Evolutionary conservation across 1,140 invertebrate genomes (phyloP).

Genomic region (Scaptodrosophila lebanonensis): DNA sequence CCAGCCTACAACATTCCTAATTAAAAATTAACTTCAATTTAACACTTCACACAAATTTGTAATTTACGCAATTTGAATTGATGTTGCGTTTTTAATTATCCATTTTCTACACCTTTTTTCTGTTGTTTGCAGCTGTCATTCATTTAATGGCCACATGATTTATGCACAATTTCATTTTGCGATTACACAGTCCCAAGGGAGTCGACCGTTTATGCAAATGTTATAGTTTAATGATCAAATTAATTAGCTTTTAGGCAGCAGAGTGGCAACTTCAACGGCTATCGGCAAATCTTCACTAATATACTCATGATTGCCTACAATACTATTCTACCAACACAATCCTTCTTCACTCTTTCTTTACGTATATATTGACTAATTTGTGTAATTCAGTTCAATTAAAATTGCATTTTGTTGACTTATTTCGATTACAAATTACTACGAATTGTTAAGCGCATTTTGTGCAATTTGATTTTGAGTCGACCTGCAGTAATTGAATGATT

Average conservation of each 20-base stretch:
- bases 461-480: constrained; percentile 9
- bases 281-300: too few species aligned
- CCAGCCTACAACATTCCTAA: constrained; percentile 42
- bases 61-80: constrained; percentile 6
- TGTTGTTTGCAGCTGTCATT: constrained; percentile 6
- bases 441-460: constrained; percentile 22
- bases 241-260: constrained; percentile 36
- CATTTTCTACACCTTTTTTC: constrained; percentile 4
- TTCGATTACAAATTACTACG: background rate
- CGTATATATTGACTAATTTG: too few species aligned
- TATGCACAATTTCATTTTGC: constrained; percentile 20
- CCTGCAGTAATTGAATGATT: constrained; percentile 4
- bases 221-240: constrained; percentile 29
- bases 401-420: constrained; percentile 21
- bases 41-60: constrained; percentile 49
- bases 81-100: constrained; percentile 28
- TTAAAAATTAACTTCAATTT: constrained; percentile 75
- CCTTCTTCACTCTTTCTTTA: too few species aligned
- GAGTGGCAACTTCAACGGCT: background rate
- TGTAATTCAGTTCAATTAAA: constrained; percentile 31
- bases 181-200: constrained; percentile 8
- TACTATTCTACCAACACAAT: too few species aligned
- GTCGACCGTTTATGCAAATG: constrained; percentile 15
- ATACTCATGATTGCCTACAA: too few species aligned
- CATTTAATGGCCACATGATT: constrained; percentile 25